Evolutionary conservation across 2,797 vertebrate genomes (phyloP).

Genomic region (Alosa sapidissima): DNA sequence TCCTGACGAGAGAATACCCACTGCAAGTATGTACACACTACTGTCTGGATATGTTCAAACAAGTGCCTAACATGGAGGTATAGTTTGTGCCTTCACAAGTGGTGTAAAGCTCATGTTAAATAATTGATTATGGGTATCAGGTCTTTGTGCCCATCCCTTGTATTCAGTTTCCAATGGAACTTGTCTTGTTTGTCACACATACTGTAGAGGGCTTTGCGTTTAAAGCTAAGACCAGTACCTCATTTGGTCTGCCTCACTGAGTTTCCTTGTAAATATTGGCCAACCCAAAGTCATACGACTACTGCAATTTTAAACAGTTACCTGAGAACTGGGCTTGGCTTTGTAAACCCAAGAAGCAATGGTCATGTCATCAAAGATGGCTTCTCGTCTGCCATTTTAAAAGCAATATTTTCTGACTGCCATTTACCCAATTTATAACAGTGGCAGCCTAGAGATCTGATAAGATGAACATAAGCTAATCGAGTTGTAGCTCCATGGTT

Average conservation of each 20-base stretch:
- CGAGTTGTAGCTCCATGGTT: not conserved
- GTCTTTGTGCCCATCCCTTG: slow-evolving; percentile 42
- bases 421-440: not conserved
- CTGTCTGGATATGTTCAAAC: slow-evolving; percentile 57
- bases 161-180: slow-evolving; percentile 44
- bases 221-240: not conserved
- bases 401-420: not conserved
- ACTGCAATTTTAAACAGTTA: slow-evolving; percentile 15
- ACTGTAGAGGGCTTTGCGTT: slow-evolving; percentile 6
- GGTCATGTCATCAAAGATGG: not conserved
- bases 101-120: slow-evolving; percentile 50
- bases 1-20: slow-evolving; percentile 54
- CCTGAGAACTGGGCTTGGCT: slow-evolving; percentile 2
- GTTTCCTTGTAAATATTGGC: slow-evolving; percentile 18
- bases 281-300: not conserved
- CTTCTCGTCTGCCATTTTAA: not conserved
- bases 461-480: not conserved
- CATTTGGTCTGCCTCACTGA: slow-evolving; percentile 10
- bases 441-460: not conserved
- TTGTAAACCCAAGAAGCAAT: not conserved
- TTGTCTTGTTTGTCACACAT: slow-evolving; percentile 7
- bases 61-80: slow-evolving; percentile 71
- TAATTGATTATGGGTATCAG: slow-evolving; percentile 44
- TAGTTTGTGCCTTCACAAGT: slow-evolving; percentile 43
- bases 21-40: slow-evolving; percentile 55